These are phyloP conservation scores for Chironomus striatipennis DNA, from an alignment of 1,140 invertebrate genomes.

Conservation along the genomic window DNA sequence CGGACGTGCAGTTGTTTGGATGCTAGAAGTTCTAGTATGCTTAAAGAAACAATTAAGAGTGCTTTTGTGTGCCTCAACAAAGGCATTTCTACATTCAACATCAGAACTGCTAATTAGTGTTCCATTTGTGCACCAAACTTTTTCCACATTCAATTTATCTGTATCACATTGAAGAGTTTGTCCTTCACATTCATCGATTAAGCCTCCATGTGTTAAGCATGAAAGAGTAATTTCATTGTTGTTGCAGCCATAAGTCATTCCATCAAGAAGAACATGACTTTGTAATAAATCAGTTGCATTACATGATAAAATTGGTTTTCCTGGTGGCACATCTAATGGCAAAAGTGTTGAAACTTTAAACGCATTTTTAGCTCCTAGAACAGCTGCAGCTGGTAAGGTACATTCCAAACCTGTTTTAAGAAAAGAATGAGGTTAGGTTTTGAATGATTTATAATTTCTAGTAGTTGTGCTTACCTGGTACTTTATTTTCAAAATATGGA, in stretches of 20 bases:
- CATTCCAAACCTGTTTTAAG: background rate
- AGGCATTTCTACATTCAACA: background rate
- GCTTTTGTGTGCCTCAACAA: background rate
- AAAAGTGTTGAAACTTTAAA: background rate
- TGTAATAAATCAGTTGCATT: background rate
- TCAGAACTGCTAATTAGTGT: background rate
- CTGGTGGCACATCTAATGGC: background rate
- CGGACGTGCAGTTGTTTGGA: background rate
- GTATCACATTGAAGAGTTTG: background rate
- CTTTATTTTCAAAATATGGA: constrained; percentile 20
- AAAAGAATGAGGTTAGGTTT: background rate
- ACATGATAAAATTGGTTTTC: background rate
- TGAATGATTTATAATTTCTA: background rate
- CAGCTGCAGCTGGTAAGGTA: background rate
- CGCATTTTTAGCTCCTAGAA: background rate
- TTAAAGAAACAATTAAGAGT: background rate
- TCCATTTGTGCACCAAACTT: constrained; percentile 6
- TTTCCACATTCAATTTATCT: background rate
- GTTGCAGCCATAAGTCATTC: background rate
- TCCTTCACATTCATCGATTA: background rate
- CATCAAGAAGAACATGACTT: background rate
- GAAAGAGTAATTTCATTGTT: background rate
- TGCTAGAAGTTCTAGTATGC: background rate
- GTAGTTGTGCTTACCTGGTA: background rate
- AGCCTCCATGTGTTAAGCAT: background rate